Evolutionary conservation across 2,888 invertebrate genomes (phyloP).

Genomic region (Scrobipalpa atriplicella): DNA sequence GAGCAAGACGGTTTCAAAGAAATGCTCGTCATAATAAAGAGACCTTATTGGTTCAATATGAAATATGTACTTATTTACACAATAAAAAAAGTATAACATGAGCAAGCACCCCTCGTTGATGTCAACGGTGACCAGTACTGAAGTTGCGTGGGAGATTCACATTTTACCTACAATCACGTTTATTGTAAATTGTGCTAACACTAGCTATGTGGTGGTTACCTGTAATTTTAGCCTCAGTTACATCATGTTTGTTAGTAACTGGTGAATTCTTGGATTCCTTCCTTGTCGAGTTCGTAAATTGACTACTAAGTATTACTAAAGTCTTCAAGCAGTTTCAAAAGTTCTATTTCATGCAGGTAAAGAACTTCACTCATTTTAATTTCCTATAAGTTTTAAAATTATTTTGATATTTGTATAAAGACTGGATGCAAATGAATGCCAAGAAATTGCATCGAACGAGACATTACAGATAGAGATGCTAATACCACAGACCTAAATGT

Average conservation of each 20-base stretch:
- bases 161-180: slow-evolving; percentile 59
- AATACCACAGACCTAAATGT: slow-evolving; percentile 13
- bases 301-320: neutral
- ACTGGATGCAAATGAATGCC: neutral
- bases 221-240: slow-evolving; percentile 28
- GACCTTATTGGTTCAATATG: neutral
- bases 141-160: slow-evolving; percentile 68
- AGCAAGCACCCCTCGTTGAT: slow-evolving; percentile 45
- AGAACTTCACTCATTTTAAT: too few species aligned
- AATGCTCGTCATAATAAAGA: neutral
- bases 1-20: neutral
- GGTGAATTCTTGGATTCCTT: neutral
- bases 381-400: too few species aligned
- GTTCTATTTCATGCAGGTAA: neutral
- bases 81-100: slow-evolving; percentile 1
- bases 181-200: slow-evolving; percentile 45
- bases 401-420: too few species aligned
- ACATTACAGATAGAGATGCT: slow-evolving; percentile 9
- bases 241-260: slow-evolving; percentile 21
- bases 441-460: neutral
- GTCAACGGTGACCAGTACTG: slow-evolving; percentile 56
- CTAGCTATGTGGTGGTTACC: slow-evolving; percentile 14
- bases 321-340: neutral
- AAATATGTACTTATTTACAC: neutral
- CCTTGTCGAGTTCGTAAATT: neutral